Conservation (phyloP, 1,140 invertebrate species). For the Camponotus floridanus region DNA sequence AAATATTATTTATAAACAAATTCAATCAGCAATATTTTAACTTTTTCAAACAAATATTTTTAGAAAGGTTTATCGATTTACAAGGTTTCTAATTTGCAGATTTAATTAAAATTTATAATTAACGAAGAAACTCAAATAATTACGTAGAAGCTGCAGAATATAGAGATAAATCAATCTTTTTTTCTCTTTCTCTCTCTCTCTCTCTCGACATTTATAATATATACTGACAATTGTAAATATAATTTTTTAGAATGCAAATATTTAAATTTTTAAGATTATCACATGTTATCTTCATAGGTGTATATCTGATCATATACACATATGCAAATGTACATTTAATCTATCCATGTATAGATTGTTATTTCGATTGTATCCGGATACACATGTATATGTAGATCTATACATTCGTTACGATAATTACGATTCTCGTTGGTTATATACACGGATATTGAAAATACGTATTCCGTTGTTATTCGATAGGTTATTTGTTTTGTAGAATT, state of each 20-base stretch:
- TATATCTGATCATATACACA: neutral
- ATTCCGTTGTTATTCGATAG: conserved; percentile 42
- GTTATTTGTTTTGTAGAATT: conserved; percentile 53
- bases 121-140: neutral
- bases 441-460: conserved; percentile 35
- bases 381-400: neutral
- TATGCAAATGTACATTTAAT: conserved; percentile 8
- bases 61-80: neutral
- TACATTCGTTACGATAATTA: conserved; percentile 32
- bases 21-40: neutral
- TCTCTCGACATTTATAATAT: neutral
- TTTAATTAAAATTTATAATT: conserved; percentile 1
- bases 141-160: neutral
- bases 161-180: neutral
- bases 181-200: neutral
- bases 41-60: neutral
- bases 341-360: conserved; percentile 15
- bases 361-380: conserved; percentile 23
- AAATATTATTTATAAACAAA: neutral
- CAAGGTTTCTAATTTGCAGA: neutral
- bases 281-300: neutral
- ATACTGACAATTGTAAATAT: neutral
- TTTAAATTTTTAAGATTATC: neutral
- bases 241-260: neutral
- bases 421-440: conserved; percentile 9